Evolutionary conservation across 2,797 vertebrate genomes (phyloP).

Genomic region (Tamandua tetradactyla): DNA sequence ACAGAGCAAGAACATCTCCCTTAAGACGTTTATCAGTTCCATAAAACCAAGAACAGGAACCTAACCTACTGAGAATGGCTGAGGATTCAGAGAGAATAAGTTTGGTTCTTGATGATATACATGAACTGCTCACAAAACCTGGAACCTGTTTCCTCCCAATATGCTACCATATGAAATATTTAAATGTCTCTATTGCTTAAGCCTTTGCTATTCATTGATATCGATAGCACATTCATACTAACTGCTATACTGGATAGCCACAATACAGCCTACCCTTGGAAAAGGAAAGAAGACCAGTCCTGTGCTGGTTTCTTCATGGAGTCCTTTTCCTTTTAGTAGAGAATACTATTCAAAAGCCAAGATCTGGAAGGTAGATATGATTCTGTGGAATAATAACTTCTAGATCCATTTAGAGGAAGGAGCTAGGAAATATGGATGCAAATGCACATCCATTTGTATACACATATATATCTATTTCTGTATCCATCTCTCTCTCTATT

Average conservation of each 20-base stretch:
- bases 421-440: background rate
- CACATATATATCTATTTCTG: background rate
- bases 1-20: background rate
- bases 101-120: background rate
- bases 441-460: background rate
- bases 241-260: background rate
- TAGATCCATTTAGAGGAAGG: background rate
- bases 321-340: background rate
- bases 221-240: background rate
- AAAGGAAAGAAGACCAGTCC: background rate
- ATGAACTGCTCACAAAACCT: background rate
- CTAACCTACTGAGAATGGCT: background rate
- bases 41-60: no score
- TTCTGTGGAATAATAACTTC: background rate
- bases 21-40: background rate
- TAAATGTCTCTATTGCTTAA: background rate
- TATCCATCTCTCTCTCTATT: background rate
- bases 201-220: background rate
- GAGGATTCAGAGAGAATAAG: background rate
- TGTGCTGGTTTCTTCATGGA: background rate
- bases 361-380: background rate
- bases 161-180: background rate
- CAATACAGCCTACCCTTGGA: background rate
- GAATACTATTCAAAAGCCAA: background rate
- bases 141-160: background rate